Conservation (phyloP, 2,888 invertebrate species). For the Cacoxenus indagator region DNA sequence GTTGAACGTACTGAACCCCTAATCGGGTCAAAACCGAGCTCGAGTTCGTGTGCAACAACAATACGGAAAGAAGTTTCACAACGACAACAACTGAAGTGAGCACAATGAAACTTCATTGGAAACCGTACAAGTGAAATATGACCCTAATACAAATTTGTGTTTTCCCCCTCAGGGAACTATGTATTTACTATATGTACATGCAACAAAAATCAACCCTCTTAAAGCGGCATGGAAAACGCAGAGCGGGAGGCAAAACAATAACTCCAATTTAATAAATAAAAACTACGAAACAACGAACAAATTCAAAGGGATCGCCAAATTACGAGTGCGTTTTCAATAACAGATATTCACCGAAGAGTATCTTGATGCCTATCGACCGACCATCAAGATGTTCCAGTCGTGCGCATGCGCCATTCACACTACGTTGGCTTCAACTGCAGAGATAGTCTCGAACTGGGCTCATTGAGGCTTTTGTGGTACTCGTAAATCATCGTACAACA, state of each 20-base stretch:
- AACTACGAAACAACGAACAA: background rate
- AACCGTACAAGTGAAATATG: constrained; percentile 69
- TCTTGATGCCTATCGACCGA: background rate
- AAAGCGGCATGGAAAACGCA: background rate
- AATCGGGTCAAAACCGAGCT: background rate
- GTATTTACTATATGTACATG: too few relatives aligned
- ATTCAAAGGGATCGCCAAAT: background rate
- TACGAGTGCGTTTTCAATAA: background rate
- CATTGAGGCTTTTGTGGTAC: background rate
- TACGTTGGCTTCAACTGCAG: background rate
- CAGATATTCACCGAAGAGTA: background rate
- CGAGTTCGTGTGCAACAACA: constrained; percentile 23
- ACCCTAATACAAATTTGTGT: constrained; percentile 62
- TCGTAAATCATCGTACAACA: too few relatives aligned
- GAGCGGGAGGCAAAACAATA: constrained; percentile 1
- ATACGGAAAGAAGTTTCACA: constrained; percentile 21
- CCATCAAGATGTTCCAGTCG: background rate
- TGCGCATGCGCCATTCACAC: background rate
- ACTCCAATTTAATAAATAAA: background rate
- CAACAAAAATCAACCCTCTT: constrained; percentile 46
- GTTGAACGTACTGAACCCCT: background rate
- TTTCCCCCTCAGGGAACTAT: background rate
- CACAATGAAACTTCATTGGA: constrained; percentile 65
- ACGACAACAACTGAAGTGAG: constrained; percentile 33
- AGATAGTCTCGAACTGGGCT: background rate